phyloP scores from a whole-genome alignment of 2,888 invertebrate species.

The Agrenia bidenticulata region DNA sequence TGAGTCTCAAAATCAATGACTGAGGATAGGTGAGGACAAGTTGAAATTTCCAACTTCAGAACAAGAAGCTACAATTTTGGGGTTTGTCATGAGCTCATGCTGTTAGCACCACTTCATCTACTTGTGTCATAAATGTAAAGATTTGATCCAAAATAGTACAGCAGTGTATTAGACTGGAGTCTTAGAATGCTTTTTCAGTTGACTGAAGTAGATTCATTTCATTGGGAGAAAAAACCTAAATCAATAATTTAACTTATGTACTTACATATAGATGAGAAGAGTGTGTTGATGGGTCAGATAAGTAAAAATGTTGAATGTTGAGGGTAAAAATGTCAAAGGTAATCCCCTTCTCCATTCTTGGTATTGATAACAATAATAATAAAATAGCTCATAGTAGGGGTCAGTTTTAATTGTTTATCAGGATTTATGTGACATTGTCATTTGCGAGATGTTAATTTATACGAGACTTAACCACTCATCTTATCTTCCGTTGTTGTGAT shows the following conservation, averaged over 20 bases:
- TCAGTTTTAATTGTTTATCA: slow-evolving; percentile 14
- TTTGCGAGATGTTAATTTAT: slow-evolving; percentile 5
- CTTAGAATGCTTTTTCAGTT: slow-evolving; percentile 19
- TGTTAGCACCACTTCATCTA: slow-evolving; percentile 10
- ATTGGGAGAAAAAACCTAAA: slow-evolving; percentile 7
- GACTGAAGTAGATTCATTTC: slow-evolving; percentile 10
- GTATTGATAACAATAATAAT: slow-evolving; percentile 20
- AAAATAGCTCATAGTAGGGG: slow-evolving; percentile 19
- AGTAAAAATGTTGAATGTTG: slow-evolving; percentile 9
- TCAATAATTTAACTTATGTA: slow-evolving; percentile 14
- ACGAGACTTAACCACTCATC: slow-evolving; percentile 15
- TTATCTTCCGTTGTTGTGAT: slow-evolving; percentile 29
- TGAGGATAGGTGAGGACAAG: neutral
- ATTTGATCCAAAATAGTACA: slow-evolving; percentile 1
- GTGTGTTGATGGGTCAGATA: slow-evolving; percentile 11
- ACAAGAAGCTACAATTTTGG: neutral
- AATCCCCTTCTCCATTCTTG: slow-evolving; percentile 18
- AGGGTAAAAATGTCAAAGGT: slow-evolving; percentile 15
- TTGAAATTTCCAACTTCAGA: neutral
- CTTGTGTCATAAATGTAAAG: slow-evolving; percentile 12
- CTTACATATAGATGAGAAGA: slow-evolving; percentile 15
- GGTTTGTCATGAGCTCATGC: slow-evolving; percentile 4
- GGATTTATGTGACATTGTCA: slow-evolving; percentile 4
- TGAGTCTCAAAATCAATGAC: neutral
- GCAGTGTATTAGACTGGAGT: slow-evolving; percentile 18